These are phyloP conservation scores for Euproctis similis DNA, from an alignment of 2,888 invertebrate genomes.

Conservation along the genomic window DNA sequence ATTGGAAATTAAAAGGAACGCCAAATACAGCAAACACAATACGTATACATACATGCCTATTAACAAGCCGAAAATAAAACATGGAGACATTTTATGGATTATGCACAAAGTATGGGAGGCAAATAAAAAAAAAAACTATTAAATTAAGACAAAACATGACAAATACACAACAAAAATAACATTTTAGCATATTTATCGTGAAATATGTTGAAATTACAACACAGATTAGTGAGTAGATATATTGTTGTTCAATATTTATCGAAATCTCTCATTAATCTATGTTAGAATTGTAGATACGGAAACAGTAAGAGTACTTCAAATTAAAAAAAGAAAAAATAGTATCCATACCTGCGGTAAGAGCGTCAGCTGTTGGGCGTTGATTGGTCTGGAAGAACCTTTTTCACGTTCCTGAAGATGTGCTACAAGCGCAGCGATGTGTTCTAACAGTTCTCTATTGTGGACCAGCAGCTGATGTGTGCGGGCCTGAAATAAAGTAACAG, in stretches of 20 bases:
- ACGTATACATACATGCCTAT: constrained; percentile 19
- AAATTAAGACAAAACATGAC: too few species aligned
- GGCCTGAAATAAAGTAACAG: constrained; percentile 68
- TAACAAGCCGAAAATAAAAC: constrained; percentile 12
- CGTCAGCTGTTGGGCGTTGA: constrained; percentile 76
- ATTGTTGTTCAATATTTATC: background rate
- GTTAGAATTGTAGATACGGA: too few species aligned
- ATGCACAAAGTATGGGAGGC: too few species aligned
- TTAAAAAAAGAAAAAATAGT: too few species aligned
- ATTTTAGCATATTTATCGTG: too few species aligned
- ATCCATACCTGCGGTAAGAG: constrained; percentile 83
- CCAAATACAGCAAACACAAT: too few species aligned
- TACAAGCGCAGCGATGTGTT: constrained; percentile 94
- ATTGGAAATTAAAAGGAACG: too few species aligned
- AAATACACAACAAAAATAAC: too few species aligned
- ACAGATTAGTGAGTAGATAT: background rate
- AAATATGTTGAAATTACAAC: too few species aligned
- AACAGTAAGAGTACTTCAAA: too few species aligned
- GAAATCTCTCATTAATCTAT: background rate
- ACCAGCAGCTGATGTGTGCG: constrained; percentile 95
- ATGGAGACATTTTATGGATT: too few species aligned
- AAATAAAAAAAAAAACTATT: too few species aligned
- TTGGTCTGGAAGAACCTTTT: constrained; percentile 70
- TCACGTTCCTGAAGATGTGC: constrained; percentile 92
- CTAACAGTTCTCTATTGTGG: constrained; percentile 95